Evolutionary conservation across 1,140 invertebrate species (phyloP), one percentile per base, ranked within the genome.

Genomic region (Pseudomyrmex flavicornis): DNA sequence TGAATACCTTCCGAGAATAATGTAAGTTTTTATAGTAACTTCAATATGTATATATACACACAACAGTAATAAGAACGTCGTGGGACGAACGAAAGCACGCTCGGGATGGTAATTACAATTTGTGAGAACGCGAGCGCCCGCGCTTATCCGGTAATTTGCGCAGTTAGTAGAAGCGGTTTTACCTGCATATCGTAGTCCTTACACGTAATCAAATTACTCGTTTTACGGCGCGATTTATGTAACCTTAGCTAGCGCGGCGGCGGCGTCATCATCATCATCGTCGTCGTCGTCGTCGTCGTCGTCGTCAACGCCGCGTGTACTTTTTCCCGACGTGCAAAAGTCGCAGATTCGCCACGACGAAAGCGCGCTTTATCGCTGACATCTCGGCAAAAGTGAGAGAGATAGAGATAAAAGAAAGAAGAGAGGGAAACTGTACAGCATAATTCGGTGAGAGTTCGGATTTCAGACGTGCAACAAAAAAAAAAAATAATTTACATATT

Each of bases 161-260:
- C 65, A 52, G 35, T 46, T 58, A 69, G 52, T 26, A 70, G 65
- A 1, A 79, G 20, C 52, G 65, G 50, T 22, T 76, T 77, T 79
- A 79, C 76, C 65, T 70, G 76, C 50, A 26, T 50, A 72, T 59
- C 44, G 44, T 20, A 48, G 44, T 72, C 66, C 20, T 80, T 80
- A 20, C 76, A 72, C 66, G 66, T 80, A 80, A 80, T 80, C 76
- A 80, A 80, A 70, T 80, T 80, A 80, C 76, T 61, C 76, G 54
- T 70, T 70, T 80, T 72, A 80, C 22, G 15, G 44, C 22, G 44
- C 54, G 76, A 72, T 80, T 80, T 80, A 80, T 72, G 76, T 50
- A 80, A 80, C 22, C 46, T 44, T 17, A 79, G 44, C 46, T 44
- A 61, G 52, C 26, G 59, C 46, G n/a, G 62, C 22, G 10, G 50